A percentile compares a stretch with the other conserved stretches of the same genome.
Conservation (phyloP, 2,113 vertebrate genomes). For the Rhinolophus sinicus region DNA sequence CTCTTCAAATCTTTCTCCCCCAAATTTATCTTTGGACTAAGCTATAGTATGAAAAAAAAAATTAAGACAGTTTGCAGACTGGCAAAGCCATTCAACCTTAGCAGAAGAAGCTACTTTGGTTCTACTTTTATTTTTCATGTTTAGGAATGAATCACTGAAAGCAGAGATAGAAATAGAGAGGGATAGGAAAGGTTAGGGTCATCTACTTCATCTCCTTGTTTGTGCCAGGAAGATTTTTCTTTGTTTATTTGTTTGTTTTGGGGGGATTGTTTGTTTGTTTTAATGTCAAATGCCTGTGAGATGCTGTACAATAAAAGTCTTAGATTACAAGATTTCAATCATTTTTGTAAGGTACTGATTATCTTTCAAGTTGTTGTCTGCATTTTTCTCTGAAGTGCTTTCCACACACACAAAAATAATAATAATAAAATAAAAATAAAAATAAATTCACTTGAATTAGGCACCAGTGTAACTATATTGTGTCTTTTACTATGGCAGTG, state of each 20-base stretch:
- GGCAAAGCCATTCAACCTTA: conserved; percentile 62
- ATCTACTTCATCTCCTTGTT: conserved; percentile 56
- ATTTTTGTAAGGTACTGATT: conserved; percentile 55
- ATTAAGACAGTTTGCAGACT: neutral
- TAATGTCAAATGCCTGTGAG: conserved; percentile 15
- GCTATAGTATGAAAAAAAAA: neutral
- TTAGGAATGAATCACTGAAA: conserved; percentile 64
- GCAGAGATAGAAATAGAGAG: conserved; percentile 42
- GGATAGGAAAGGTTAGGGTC: neutral
- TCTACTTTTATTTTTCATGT: conserved; percentile 43
- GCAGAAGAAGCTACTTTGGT: conserved; percentile 33
- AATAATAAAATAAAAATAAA: too few species aligned
- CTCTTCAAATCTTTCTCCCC: conserved; percentile 18
- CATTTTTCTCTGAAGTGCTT: conserved; percentile 34
- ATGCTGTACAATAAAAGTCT: conserved; percentile 57
- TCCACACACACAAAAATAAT: neutral
- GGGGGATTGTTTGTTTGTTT: too few species aligned
- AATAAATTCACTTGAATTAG: neutral
- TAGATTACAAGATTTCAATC: conserved; percentile 53
- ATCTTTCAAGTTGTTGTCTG: conserved; percentile 31
- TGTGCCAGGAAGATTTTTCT: neutral
- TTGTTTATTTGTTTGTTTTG: neutral
- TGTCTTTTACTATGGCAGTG: neutral
- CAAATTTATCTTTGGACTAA: conserved; percentile 46
- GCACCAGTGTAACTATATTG: rapidly evolving